Evolutionary conservation across 2,113 vertebrate species (phyloP).

Genomic region (Coregonus clupeaformis): DNA sequence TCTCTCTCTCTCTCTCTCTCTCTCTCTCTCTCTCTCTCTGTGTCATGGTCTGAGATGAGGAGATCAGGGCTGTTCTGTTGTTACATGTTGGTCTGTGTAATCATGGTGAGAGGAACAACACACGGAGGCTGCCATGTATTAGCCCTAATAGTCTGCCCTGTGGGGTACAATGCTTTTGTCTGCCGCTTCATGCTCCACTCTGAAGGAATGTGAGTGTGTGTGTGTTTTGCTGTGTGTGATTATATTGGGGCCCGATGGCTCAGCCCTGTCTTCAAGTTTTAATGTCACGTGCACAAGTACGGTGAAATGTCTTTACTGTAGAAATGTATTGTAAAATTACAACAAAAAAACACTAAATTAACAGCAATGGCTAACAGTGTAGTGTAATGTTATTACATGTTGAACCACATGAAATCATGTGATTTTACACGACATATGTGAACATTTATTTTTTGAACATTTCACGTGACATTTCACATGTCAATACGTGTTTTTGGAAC

Average conservation of each 20-base stretch:
- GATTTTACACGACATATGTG: too few relatives aligned
- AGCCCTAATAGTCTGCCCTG: conserved; percentile 54
- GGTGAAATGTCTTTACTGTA: too few relatives aligned
- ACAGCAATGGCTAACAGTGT: too few relatives aligned
- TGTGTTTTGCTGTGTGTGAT: background rate
- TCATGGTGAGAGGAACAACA: conserved; percentile 56
- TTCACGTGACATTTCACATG: too few relatives aligned
- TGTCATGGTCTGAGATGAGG: conserved; percentile 45
- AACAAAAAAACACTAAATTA: too few relatives aligned
- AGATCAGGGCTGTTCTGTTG: conserved; percentile 51
- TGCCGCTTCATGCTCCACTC: conserved; percentile 18
- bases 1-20: background rate
- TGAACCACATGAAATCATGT: too few relatives aligned
- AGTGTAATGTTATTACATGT: too few relatives aligned
- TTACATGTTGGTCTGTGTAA: conserved; percentile 66
- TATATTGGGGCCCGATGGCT: background rate
- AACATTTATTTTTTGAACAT: too few relatives aligned
- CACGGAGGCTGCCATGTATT: conserved; percentile 37
- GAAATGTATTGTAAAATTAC: too few relatives aligned
- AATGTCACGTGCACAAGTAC: too few relatives aligned
- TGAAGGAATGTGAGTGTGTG: background rate
- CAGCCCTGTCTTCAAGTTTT: too few relatives aligned
- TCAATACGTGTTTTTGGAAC: too few relatives aligned
- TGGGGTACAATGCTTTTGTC: conserved; percentile 44
- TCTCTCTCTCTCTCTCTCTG: background rate